Conservation (phyloP, 2,888 invertebrate genomes). For the Corbicula japonica region DNA sequence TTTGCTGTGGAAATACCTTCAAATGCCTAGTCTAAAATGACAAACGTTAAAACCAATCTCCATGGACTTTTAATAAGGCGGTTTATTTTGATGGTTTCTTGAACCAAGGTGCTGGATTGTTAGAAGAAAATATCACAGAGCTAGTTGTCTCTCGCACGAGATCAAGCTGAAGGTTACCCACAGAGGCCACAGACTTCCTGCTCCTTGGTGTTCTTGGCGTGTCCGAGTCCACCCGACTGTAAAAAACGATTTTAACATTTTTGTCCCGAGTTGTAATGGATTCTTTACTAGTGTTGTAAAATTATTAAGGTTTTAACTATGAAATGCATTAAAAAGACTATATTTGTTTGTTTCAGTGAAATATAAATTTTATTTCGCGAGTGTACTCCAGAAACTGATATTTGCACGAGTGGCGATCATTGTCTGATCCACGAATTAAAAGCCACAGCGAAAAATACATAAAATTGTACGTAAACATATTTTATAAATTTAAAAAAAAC, state of each 20-base stretch:
- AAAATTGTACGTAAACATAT: too few species aligned
- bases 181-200: slow-evolving; percentile 3
- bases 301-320: background rate
- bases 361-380: background rate
- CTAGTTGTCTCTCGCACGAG: slow-evolving; percentile 19
- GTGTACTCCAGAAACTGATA: background rate
- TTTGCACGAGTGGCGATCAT: background rate
- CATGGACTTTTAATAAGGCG: too few species aligned
- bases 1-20: too few species aligned
- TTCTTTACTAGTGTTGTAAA: background rate
- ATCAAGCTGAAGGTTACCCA: slow-evolving; percentile 20
- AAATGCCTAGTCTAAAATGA: too few species aligned
- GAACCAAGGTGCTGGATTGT: slow-evolving; percentile 38
- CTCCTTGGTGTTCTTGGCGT: background rate
- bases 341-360: background rate
- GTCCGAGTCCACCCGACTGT: background rate
- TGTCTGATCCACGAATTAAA: too few species aligned
- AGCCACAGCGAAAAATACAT: too few species aligned
- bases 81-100: slow-evolving; percentile 18
- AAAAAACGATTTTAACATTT: too few species aligned
- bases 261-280: too few species aligned
- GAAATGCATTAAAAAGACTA: background rate
- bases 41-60: too few species aligned
- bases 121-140: slow-evolving; percentile 17
- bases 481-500: too few species aligned